Base-by-base conservation (phyloP, 2,797 vertebrate genomes). In the Alcedo atthis region DNA sequence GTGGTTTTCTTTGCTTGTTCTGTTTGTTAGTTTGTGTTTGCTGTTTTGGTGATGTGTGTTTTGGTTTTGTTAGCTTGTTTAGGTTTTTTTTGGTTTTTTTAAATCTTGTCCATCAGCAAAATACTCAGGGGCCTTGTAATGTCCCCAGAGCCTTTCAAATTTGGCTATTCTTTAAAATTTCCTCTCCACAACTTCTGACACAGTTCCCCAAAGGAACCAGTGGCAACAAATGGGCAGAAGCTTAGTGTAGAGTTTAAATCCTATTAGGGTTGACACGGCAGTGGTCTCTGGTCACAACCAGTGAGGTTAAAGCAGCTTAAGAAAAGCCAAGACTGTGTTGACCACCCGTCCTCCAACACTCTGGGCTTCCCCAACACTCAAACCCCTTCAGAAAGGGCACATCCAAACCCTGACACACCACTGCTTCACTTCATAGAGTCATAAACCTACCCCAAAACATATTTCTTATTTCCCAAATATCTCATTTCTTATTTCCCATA, bases 381-480 rank as follows among this genome's bases (percentile, higher is more conserved):
- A 24, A 6, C 7, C 15, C 9, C 37, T 69, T 61, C 30, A 51
- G 66, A 77, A 85, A 46, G 4, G 15, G 7, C 66, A 40, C 7
- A 1, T 43, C 33, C n/a, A 40, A 85, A 42, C 22, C 21, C 26
- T 48, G 75, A 28, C 24, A 10, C 33, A 71, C 1, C 15, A 51
- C 64, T 1, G 0, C 58, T 48, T 43, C 46, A 51, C 46, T 3
- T 66, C 55, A 11, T 0, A 1, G 15, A 20, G 45, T 15, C 46
- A 48, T 30, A 73, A 64, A 51, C 5, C 26, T 68, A 33, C 6
- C 14, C 20, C 0, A 0, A 77, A n/a, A 37, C 66, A 37, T 37
- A 37, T 14, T 37, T 37, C 37, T 37, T 37, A 37, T 37, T 37
- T 37, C 37, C 5, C 37, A 37, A 37, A 37, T 37, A 37, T 14